Evolutionary conservation across 2,113 vertebrate genomes (phyloP).

Genomic region (Solea solea): DNA sequence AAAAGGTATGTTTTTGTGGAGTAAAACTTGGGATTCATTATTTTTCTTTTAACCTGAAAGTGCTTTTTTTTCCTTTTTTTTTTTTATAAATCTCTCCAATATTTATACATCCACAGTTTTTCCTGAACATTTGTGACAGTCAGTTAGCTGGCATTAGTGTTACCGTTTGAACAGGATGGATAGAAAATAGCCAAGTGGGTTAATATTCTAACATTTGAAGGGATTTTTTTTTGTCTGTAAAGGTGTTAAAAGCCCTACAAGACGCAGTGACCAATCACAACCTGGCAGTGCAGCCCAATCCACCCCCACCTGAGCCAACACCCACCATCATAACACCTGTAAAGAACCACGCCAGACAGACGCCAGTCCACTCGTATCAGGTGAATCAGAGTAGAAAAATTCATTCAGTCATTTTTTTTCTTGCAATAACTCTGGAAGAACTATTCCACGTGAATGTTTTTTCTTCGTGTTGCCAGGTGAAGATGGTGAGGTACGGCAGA

Average conservation of each 20-base stretch:
- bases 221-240: slow-evolving; percentile 12
- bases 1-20: slow-evolving; percentile 77
- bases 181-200: not conserved
- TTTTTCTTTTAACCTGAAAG: too few relatives aligned
- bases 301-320: slow-evolving; percentile 40
- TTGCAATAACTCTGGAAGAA: not conserved
- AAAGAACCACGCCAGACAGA: slow-evolving; percentile 66
- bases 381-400: slow-evolving; percentile 61
- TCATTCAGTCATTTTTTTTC: not conserved
- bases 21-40: too few relatives aligned
- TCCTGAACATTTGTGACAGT: not conserved
- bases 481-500: slow-evolving; percentile 81
- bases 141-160: not conserved
- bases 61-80: not conserved
- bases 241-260: slow-evolving; percentile 87
- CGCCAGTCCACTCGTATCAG: slow-evolving; percentile 84
- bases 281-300: slow-evolving; percentile 77
- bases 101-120: not conserved
- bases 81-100: not conserved
- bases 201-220: not conserved
- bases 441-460: not conserved
- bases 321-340: slow-evolving; percentile 18
- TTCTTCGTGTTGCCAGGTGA: slow-evolving; percentile 77
- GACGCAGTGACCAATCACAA: slow-evolving; percentile 84
- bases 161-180: not conserved